Evolutionary conservation across 1,140 invertebrate species (phyloP).

Genomic region (Caenorhabditis inopinata): DNA sequence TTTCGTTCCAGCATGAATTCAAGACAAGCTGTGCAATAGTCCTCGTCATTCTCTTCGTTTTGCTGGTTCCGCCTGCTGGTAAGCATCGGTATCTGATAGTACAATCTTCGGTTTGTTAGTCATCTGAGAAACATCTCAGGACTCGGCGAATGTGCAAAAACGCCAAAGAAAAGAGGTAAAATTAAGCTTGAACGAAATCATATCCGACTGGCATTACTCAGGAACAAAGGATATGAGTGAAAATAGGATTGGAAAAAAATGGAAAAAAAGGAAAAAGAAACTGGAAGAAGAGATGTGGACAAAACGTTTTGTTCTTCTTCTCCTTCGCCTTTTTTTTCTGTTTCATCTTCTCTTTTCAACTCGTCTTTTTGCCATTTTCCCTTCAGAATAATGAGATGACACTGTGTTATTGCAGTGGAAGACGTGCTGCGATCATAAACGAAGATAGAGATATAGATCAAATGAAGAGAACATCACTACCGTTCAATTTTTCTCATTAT

Average conservation of each 20-base stretch:
- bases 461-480: too few relatives aligned
- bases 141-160: too few relatives aligned
- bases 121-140: too few relatives aligned
- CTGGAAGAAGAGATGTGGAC: background rate
- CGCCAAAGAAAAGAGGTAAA: too few relatives aligned
- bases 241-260: conserved; percentile 1
- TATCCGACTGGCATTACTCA: background rate
- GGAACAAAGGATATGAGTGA: background rate
- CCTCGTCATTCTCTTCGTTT: background rate
- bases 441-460: too few relatives aligned
- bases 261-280: background rate
- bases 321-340: background rate
- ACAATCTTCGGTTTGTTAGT: too few relatives aligned
- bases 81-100: too few relatives aligned
- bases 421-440: too few relatives aligned
- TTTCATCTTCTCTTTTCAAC: conserved; percentile 18
- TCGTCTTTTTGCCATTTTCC: conserved; percentile 24
- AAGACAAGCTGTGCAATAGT: background rate
- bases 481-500: too few relatives aligned
- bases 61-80: background rate
- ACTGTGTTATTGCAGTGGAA: too few relatives aligned
- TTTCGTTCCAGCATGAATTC: background rate
- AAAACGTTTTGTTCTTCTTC: background rate
- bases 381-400: conserved; percentile 22
- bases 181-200: too few relatives aligned